Conservation (phyloP, 2,113 vertebrate genomes). For the Campylomormyrus numenius region DNA sequence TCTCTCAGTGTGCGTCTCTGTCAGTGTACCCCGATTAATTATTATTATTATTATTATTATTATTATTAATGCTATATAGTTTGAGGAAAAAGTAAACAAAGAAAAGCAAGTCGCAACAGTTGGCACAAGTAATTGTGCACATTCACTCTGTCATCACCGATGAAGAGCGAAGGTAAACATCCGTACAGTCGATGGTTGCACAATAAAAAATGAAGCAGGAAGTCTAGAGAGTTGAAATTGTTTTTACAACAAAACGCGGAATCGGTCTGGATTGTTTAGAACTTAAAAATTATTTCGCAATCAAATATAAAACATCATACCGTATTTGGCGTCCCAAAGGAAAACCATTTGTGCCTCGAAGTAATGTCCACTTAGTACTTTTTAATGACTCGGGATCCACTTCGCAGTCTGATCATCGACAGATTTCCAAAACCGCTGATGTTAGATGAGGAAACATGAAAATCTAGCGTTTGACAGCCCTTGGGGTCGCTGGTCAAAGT, state of each 20-base stretch:
- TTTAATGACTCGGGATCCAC: slow-evolving; percentile 1
- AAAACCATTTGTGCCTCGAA: slow-evolving; percentile 63
- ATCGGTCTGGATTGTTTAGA: not conserved
- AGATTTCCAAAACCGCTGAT: not conserved
- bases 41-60: no score
- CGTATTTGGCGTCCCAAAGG: slow-evolving; percentile 73
- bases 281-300: not conserved
- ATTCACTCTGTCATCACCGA: not conserved
- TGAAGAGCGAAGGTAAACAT: not conserved
- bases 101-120: slow-evolving; percentile 5
- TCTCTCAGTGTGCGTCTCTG: not conserved
- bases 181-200: not conserved
- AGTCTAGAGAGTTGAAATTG: not conserved
- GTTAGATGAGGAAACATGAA: not conserved
- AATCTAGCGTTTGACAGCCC: slow-evolving; percentile 7
- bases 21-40: not conserved
- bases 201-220: not conserved
- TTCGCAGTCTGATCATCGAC: not conserved
- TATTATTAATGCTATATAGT: not conserved
- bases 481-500: not conserved
- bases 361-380: slow-evolving; percentile 15
- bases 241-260: not conserved
- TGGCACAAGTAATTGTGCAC: not conserved
- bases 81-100: not conserved
- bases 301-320: slow-evolving; percentile 36